A percentile compares a stretch with the other conserved stretches of the same genome.
These are phyloP conservation scores for Sphaerophoria rueppellii DNA, from an alignment of 2,888 invertebrate species.

Conservation along the genomic window DNA sequence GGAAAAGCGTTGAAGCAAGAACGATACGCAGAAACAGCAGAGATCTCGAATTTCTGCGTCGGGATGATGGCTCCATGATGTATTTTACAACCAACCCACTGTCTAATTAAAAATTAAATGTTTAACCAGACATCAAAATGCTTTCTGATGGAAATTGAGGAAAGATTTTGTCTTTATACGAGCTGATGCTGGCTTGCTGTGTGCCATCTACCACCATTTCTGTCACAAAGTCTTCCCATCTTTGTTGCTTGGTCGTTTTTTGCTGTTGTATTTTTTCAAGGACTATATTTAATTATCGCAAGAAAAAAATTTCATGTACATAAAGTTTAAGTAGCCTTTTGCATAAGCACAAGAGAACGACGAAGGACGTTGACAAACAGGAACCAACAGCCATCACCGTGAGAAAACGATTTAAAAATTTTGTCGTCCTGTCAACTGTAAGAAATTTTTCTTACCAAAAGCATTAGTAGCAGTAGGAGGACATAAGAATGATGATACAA, in stretches of 20 bases:
- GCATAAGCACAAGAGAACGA: conserved; percentile 43
- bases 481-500: conserved; percentile 43
- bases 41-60: conserved; percentile 2
- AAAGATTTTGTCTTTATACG: conserved; percentile 7
- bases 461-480: conserved; percentile 27
- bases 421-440: conserved; percentile 62
- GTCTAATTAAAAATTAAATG: conserved; percentile 73
- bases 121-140: conserved; percentile 71
- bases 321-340: conserved; percentile 69
- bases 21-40: not conserved
- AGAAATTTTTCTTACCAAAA: conserved; percentile 17
- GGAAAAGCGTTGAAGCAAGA: conserved; percentile 14
- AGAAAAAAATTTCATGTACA: conserved; percentile 56
- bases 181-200: not conserved
- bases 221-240: conserved; percentile 44
- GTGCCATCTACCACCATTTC: not conserved
- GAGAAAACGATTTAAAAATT: conserved; percentile 35
- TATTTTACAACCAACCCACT: conserved; percentile 50
- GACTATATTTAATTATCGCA: conserved; percentile 70
- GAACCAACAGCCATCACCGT: conserved; percentile 5
- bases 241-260: conserved; percentile 35
- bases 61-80: not conserved
- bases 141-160: conserved; percentile 43
- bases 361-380: not conserved
- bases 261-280: conserved; percentile 55